phyloP scores from a whole-genome alignment of 2,888 invertebrate species.

The Kuschelorhynchus macadamiae region DNA sequence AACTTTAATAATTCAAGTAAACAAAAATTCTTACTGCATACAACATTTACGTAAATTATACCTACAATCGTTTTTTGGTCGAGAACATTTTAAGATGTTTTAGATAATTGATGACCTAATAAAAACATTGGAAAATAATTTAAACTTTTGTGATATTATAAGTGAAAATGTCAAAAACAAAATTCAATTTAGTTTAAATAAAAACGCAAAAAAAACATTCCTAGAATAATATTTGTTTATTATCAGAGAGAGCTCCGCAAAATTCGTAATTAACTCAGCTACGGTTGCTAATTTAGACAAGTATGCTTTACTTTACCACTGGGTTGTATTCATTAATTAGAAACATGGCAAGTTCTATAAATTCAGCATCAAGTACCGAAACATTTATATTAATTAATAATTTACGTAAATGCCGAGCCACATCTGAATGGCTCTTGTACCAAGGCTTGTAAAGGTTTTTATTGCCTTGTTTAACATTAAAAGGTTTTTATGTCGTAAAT shows the following conservation, averaged over 20 bases:
- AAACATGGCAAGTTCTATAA: constrained; percentile 32
- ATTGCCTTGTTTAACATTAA: constrained; percentile 31
- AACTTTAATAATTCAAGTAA: background rate
- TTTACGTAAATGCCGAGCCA: constrained; percentile 35
- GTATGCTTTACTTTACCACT: background rate
- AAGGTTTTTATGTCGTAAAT: constrained; percentile 31
- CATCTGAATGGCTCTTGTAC: constrained; percentile 26
- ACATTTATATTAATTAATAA: constrained; percentile 44
- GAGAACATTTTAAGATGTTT: too few relatives aligned
- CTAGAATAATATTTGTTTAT: background rate
- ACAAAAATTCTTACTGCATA: too few relatives aligned
- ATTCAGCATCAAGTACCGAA: constrained; percentile 39
- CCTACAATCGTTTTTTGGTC: too few relatives aligned
- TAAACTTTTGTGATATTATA: too few relatives aligned
- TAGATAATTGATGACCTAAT: too few relatives aligned
- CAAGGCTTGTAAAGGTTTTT: constrained; percentile 34
- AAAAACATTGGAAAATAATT: too few relatives aligned
- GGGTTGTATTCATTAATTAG: constrained; percentile 37
- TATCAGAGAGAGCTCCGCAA: background rate
- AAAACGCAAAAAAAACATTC: background rate
- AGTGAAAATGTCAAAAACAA: too few relatives aligned
- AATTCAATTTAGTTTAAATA: background rate
- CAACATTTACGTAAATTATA: too few relatives aligned
- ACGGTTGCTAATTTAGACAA: constrained; percentile 15
- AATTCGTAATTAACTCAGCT: constrained; percentile 4